A percentile compares a stretch with the other conserved stretches of the same genome.
Conservation (phyloP, 2,113 vertebrate genomes). For the Oncorhynchus masou region DNA sequence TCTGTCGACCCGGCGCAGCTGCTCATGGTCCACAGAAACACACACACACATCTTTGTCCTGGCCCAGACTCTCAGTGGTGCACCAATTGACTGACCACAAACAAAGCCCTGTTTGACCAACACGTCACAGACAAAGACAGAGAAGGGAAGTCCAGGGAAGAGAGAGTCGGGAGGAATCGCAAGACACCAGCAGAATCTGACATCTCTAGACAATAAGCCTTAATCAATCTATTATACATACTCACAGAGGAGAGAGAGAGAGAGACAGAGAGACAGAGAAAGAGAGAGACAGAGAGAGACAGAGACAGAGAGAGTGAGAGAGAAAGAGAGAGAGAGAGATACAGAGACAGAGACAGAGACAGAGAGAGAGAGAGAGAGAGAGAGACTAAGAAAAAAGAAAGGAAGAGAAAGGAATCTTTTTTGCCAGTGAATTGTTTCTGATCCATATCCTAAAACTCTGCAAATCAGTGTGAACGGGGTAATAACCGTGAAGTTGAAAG, state of each 20-base stretch:
- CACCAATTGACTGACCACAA: constrained; percentile 76
- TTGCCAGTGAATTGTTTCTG: too few relatives aligned
- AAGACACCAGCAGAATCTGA: constrained; percentile 52
- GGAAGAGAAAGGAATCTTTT: background rate
- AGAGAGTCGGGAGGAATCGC: constrained; percentile 56
- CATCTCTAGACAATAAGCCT: constrained; percentile 59
- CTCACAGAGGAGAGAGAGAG: constrained; percentile 14
- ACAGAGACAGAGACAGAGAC: background rate
- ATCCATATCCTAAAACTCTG: too few relatives aligned
- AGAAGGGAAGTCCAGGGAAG: constrained; percentile 70
- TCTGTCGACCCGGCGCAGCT: background rate
- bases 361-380: background rate
- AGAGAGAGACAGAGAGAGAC: background rate
- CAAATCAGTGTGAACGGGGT: too few relatives aligned
- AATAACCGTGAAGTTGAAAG: too few relatives aligned
- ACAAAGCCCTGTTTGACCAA: constrained; percentile 82
- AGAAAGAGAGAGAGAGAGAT: background rate
- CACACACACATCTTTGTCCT: constrained; percentile 69
- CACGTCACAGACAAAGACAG: constrained; percentile 75
- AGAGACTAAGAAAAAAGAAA: background rate
- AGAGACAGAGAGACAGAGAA: background rate
- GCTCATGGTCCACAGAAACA: constrained; percentile 26
- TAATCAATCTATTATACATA: constrained; percentile 53
- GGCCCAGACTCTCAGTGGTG: constrained; percentile 69
- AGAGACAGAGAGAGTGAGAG: background rate